phyloP scores from a whole-genome alignment of 2,888 invertebrate species.

The Eubasilissa splendida region DNA sequence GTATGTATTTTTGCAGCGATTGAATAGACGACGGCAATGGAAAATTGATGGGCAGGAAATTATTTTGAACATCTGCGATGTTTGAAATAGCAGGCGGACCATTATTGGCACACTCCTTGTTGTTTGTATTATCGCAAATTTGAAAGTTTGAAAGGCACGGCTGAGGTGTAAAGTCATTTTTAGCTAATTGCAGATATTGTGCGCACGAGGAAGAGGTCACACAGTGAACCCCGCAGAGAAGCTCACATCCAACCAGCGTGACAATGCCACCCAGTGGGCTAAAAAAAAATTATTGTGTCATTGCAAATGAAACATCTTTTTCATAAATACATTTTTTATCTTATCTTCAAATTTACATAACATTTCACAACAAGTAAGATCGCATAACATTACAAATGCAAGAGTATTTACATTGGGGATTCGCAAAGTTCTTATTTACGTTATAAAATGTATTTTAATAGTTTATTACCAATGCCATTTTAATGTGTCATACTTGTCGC shows the following conservation, averaged over 20 bases:
- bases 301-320: no score
- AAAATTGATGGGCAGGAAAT: conserved; percentile 8
- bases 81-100: not conserved
- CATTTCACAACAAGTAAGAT: no score
- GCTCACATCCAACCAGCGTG: conserved; percentile 76
- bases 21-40: conserved; percentile 29
- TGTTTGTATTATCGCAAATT: not conserved
- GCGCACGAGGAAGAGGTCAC: conserved; percentile 66
- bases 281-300: conserved; percentile 45
- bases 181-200: conserved; percentile 43
- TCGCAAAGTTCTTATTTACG: not conserved
- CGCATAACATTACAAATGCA: no score
- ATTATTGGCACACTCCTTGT: conserved; percentile 6
- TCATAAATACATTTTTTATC: no score
- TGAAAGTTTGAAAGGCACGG: conserved; percentile 30
- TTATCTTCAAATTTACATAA: no score
- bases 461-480: no score
- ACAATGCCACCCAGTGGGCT: conserved; percentile 75
- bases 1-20: conserved; percentile 66
- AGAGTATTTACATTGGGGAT: not conserved
- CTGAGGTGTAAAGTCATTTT: conserved; percentile 34
- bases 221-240: conserved; percentile 76
- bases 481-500: no score
- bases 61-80: conserved; percentile 6
- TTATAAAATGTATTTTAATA: not conserved